A percentile compares a stretch with the other conserved stretches of the same genome.
These are phyloP conservation scores for Gobiocypris rarus DNA, from an alignment of 2,113 vertebrate genomes.

Conservation along the genomic window DNA sequence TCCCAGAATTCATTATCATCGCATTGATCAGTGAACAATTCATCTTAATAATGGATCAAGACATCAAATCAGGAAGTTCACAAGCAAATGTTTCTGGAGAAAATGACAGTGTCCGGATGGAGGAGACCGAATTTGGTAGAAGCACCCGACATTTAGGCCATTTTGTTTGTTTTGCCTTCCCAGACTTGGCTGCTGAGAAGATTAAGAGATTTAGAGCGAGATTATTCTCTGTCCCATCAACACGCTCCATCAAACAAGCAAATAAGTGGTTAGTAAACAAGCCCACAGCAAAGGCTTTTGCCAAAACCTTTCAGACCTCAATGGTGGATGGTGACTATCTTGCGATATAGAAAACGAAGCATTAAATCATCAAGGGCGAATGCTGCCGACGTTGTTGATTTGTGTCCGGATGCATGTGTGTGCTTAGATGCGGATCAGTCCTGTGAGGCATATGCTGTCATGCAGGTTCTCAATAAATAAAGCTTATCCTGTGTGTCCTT, in stretches of 20 bases:
- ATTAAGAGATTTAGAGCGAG: slow-evolving; percentile 50
- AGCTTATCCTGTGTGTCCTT: slow-evolving; percentile 16
- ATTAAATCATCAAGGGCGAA: not conserved
- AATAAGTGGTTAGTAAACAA: slow-evolving; percentile 47
- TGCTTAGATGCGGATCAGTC: not conserved
- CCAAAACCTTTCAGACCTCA: not conserved
- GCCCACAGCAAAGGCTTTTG: not conserved
- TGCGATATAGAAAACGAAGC: not conserved
- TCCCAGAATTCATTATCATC: slow-evolving; percentile 15
- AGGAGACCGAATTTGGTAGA: not conserved
- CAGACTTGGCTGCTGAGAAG: slow-evolving; percentile 40
- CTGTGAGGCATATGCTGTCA: not conserved
- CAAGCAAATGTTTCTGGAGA: not conserved
- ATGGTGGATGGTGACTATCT: not conserved
- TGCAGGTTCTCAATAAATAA: slow-evolving; percentile 13
- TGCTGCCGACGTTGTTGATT: not conserved
- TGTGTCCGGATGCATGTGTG: not conserved
- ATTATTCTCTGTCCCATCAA: slow-evolving; percentile 35
- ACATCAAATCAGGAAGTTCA: not conserved
- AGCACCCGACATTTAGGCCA: not conserved
- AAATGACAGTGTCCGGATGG: slow-evolving; percentile 2
- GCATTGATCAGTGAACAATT: slow-evolving; percentile 12
- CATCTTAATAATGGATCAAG: not conserved
- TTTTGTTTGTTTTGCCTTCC: slow-evolving; percentile 43
- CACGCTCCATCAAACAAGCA: slow-evolving; percentile 41